phyloP scores from a whole-genome alignment of 2,888 invertebrate genomes.

The Melangyna quadrimaculata region DNA sequence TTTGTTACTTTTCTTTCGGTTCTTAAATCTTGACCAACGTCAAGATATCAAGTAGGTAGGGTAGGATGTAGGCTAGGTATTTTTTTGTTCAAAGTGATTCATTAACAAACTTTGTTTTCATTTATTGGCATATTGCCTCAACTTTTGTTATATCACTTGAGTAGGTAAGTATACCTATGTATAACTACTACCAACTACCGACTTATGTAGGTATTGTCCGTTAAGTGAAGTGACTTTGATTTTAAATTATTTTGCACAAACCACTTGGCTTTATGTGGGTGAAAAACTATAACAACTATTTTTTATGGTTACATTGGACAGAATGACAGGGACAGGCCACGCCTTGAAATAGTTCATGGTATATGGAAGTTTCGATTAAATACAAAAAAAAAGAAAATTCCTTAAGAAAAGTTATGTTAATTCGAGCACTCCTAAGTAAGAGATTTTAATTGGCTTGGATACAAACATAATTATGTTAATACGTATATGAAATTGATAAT shows the following conservation, averaged over 20 bases:
- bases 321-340: conserved; percentile 1
- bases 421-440: not conserved
- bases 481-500: not conserved
- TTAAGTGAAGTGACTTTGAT: not conserved
- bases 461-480: not conserved
- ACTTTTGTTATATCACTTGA: not conserved
- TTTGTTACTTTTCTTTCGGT: not conserved
- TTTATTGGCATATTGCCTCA: conserved; percentile 10
- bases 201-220: not conserved
- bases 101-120: not conserved
- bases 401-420: conserved; percentile 3
- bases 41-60: not conserved
- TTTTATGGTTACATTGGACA: not conserved
- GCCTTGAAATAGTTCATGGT: not conserved
- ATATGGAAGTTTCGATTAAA: not conserved
- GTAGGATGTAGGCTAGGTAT: too few species aligned
- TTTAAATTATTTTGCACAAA: not conserved
- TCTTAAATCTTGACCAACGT: conserved; percentile 3
- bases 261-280: conserved; percentile 3
- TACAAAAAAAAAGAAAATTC: not conserved
- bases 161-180: not conserved
- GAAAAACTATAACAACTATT: not conserved
- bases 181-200: not conserved
- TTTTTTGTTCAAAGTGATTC: not conserved
- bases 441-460: not conserved